Conservation (phyloP, 2,888 invertebrate genomes). For the Biston betularia region DNA sequence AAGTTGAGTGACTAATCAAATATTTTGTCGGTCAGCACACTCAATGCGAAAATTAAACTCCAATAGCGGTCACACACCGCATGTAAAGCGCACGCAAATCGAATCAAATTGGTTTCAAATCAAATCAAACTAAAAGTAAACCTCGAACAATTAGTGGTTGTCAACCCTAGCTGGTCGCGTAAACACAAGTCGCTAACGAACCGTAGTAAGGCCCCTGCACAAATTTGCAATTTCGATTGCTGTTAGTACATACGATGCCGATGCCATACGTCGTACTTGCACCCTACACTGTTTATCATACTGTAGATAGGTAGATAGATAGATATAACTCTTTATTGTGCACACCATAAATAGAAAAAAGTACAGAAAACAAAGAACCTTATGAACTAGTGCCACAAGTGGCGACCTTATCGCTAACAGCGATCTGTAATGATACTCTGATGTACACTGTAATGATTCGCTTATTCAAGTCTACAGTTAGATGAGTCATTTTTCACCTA, state of each 20-base stretch:
- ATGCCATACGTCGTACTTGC: constrained; percentile 42
- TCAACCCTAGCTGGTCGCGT: constrained; percentile 80
- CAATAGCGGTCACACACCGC: constrained; percentile 28
- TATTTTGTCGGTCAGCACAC: constrained; percentile 32
- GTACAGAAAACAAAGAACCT: too few species aligned
- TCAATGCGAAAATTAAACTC: constrained; percentile 22
- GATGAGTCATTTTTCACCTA: neutral
- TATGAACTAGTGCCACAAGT: neutral
- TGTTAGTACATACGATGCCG: constrained; percentile 63
- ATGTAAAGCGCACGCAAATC: constrained; percentile 43
- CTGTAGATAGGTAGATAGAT: too few species aligned
- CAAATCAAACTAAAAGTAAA: constrained; percentile 71
- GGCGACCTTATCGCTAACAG: too few species aligned
- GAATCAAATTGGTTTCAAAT: constrained; percentile 40
- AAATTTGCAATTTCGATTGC: constrained; percentile 86
- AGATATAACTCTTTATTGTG: too few species aligned
- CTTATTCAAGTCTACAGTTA: neutral
- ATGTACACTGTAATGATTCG: neutral
- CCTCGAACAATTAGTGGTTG: constrained; percentile 74
- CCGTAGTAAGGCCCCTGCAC: constrained; percentile 82
- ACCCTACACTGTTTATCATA: constrained; percentile 5
- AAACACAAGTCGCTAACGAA: constrained; percentile 86
- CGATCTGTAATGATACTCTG: too few species aligned
- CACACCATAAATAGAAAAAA: too few species aligned
- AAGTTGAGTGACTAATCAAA: constrained; percentile 32